phyloP scores from a whole-genome alignment of 2,888 invertebrate genomes.

The Melanophora roralis region DNA sequence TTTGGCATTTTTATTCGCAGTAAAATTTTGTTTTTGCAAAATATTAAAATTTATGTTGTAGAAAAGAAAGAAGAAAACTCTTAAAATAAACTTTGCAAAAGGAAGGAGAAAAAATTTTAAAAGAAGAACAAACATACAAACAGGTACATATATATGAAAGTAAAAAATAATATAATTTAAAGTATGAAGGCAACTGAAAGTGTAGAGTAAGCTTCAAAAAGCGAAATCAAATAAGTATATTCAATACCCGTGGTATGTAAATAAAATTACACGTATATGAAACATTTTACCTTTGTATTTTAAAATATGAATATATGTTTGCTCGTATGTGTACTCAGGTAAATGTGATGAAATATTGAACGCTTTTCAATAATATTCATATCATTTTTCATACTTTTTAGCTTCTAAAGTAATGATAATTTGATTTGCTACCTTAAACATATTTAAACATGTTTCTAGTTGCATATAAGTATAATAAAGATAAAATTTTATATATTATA shows the following conservation, averaged over 20 bases:
- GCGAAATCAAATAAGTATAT: background rate
- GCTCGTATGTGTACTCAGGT: background rate
- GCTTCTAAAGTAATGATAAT: constrained; percentile 16
- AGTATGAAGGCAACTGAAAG: background rate
- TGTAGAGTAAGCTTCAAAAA: constrained; percentile 5
- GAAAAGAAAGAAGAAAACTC: background rate
- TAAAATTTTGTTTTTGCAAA: background rate
- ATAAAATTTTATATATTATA: too few relatives aligned
- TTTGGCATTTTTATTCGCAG: too few relatives aligned
- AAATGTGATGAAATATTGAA: constrained; percentile 23
- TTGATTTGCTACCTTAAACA: constrained; percentile 39
- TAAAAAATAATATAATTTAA: background rate
- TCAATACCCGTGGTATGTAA: constrained; percentile 6
- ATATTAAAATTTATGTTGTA: constrained; percentile 39
- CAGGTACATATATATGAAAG: background rate
- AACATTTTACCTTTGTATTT: background rate
- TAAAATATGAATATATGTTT: background rate
- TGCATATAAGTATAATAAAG: background rate
- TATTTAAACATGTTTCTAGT: constrained; percentile 16
- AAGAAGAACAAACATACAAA: background rate
- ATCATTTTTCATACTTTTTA: background rate
- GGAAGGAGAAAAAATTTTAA: background rate
- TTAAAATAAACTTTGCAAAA: background rate
- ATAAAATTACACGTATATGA: background rate
- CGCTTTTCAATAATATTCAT: background rate